phyloP scores from a whole-genome alignment of 2,797 vertebrate species.

The Malurus splendens region DNA sequence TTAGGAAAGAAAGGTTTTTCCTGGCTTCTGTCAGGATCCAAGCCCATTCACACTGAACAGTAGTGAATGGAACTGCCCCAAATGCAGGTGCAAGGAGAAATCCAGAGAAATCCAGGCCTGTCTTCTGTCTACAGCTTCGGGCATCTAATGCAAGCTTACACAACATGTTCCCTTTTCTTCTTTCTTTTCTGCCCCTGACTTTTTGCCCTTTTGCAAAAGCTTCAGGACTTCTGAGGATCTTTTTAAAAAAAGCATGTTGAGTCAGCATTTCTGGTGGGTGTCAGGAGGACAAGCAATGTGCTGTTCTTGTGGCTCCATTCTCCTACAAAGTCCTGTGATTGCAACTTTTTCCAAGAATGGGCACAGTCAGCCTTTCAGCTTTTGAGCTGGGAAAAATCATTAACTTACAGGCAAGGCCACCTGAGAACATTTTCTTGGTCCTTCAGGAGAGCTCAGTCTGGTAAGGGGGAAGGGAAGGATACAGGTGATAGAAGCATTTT shows the following conservation, averaged over 20 bases:
- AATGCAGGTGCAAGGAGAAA: background rate
- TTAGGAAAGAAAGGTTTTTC: background rate
- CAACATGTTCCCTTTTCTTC: constrained; percentile 5
- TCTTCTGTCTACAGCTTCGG: background rate
- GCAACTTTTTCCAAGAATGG: background rate
- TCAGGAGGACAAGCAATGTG: background rate
- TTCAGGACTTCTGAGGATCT: background rate
- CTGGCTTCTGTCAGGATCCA: background rate
- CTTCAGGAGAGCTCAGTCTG: background rate
- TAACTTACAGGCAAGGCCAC: background rate
- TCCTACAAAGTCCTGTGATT: background rate
- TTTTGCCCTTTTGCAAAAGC: constrained; percentile 16
- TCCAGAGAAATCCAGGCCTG: background rate
- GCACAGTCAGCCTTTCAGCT: background rate
- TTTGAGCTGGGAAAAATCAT: background rate
- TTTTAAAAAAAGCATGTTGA: background rate
- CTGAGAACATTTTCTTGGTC: background rate
- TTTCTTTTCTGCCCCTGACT: background rate
- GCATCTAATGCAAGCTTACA: background rate
- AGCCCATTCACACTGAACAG: background rate
- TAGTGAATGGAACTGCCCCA: background rate
- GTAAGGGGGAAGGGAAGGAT: background rate
- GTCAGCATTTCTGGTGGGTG: background rate
- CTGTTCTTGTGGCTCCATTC: background rate
- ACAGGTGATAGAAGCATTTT: background rate